Base-by-base conservation (phyloP, 2,797 vertebrate genomes). In the Chanos chanos region DNA sequence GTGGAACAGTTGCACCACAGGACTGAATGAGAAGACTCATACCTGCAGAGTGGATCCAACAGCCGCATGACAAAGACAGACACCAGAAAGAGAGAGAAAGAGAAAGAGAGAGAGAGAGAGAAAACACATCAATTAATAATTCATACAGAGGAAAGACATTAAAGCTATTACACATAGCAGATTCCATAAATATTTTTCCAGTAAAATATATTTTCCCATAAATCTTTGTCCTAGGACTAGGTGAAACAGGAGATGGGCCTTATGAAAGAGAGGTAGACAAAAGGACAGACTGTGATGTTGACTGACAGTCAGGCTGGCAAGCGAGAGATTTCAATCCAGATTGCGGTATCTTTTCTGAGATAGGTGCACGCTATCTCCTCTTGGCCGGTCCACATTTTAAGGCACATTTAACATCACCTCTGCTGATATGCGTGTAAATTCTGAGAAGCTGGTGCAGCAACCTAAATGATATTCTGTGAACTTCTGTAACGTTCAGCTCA, bases 291-390 rank as follows among this genome's bases (percentile, higher is more conserved):
- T 37, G 47, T 18, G 27, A 41, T 52, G 61, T 59, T 81, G 81
- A 88, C 85, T 84, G 87, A 77, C 77, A 81, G 81, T 71, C 60
- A 81, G 73, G 77, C 64, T 43, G 77, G 74, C 78, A 62, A 74
- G 70, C 59, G n/a, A 59, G 70, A 89, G 86, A 90, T 89, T 87
- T 88, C 79, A 85, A 88, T 89, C 85, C 74, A 85, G 85, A 90
- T 89, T 86, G 80, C 77, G 70, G 84, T 78, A 80, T 80, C 82
- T 84, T 87, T 83, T 78, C 81, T 83, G 83, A 75, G 81, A 86
- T 83, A 82, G 83, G 80, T 77, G 81, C 83, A 87, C 86, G 87
- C 89, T 88, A 88, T 90, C 87, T 77, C 67, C 66, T 72, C 52
- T 72, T 67, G 60, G 45, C 64, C 57, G 63, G 67, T 78, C 79